Evolutionary conservation across 2,797 vertebrate species (phyloP), one percentile per base, ranked within the genome.

Genomic region (Semaprochilodus insignis): DNA sequence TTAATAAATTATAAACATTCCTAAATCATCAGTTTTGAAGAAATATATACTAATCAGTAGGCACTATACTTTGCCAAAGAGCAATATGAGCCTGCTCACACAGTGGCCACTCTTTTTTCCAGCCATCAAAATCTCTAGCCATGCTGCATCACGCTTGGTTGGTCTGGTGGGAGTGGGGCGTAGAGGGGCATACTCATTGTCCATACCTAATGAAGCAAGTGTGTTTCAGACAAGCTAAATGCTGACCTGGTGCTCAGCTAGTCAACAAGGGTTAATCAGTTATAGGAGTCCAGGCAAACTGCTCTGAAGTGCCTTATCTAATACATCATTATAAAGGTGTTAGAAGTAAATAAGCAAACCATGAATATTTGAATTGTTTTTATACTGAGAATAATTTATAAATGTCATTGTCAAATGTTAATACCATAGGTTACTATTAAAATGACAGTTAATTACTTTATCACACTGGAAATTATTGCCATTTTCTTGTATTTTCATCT

Each of bases 121-220:
- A 36, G 51, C 67, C 76, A 67, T 74, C 83, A 74, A 85, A 81
- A 80, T 55, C 48, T 81, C 65, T 83, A 88, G 81, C 83, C 82
- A 85, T 84, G 85, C 83, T 83, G 19, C 85, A 83, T 91, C 89
- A 88, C 82, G 90, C 87, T 86, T 54, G 87, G 81, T 51, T 67
- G 75, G 51, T 52, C 36, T 44, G 69, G 55, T 82, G 80, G 82
- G 82, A 81, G 76, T 27, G 19, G 62, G 52, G 54, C 23, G 8
- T 77, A 34, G 44, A 74, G 65, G 88, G 86, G 90, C 85, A 90
- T 85, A 92, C 87, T 89, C 92, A 93, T 93, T 94, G 92, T 94
- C 91, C 88, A 85, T 86, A 91, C 85, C 92, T 93, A 94, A 93
- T 92, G 92, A 94, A 94, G 94, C 91, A 85, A 92, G 85, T 27